A percentile compares a stretch with the other conserved stretches of the same genome.
Evolutionary conservation across 2,113 vertebrate genomes (phyloP).

Genomic region (Setophaga coronata): DNA sequence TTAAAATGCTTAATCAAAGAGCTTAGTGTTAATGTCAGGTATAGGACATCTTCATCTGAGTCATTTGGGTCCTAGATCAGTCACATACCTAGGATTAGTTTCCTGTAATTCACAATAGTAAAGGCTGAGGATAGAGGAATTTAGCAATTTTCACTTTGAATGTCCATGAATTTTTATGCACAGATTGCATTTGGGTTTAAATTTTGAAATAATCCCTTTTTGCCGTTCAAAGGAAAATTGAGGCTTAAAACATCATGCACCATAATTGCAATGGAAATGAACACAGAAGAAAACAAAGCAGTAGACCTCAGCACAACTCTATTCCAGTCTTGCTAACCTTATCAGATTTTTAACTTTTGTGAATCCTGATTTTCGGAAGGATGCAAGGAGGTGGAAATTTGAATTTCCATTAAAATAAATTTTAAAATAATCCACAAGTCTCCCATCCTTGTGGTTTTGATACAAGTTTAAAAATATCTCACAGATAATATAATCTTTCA

Average conservation of each 20-base stretch:
- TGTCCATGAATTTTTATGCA: background rate
- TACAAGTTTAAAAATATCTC: background rate
- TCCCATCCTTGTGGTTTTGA: background rate
- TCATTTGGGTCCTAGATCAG: background rate
- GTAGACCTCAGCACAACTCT: background rate
- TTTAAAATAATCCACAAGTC: background rate
- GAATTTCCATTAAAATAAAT: background rate
- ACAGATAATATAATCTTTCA: background rate
- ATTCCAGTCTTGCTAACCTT: background rate
- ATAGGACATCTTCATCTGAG: background rate
- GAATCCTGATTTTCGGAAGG: background rate
- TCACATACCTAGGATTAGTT: background rate
- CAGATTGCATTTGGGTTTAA: background rate
- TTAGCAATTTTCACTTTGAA: background rate
- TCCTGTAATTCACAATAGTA: background rate
- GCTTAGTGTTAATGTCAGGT: background rate
- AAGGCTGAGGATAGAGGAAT: background rate
- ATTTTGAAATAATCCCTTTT: background rate
- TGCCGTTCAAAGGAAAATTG: background rate
- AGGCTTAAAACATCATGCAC: background rate
- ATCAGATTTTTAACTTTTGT: background rate
- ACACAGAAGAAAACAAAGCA: background rate
- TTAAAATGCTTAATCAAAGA: background rate
- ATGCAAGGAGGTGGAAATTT: background rate
- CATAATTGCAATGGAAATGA: background rate